A percentile compares a stretch with the other conserved stretches of the same genome.
Conservation (phyloP, 2,888 invertebrate genomes). For the Agriopis aurantiaria region DNA sequence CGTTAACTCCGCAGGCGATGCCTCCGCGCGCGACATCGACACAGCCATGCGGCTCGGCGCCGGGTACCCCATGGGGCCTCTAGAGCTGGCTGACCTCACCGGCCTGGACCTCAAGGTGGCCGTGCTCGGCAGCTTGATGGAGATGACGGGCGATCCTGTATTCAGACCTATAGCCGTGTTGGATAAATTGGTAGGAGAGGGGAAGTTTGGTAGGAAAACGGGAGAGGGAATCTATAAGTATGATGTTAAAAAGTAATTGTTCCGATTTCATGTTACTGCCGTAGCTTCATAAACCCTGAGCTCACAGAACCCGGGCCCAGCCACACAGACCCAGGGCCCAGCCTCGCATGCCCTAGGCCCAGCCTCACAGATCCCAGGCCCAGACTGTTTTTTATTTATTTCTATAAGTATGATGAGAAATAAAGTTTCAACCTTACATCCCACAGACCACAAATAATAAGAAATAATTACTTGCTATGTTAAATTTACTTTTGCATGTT, state of each 20-base stretch:
- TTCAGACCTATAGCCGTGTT: slow-evolving; percentile 84
- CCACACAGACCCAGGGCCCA: background rate
- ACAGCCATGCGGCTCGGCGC: slow-evolving; percentile 96
- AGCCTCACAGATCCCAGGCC: too few relatives aligned
- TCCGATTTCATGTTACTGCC: background rate
- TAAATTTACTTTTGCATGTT: too few relatives aligned
- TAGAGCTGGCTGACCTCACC: slow-evolving; percentile 94
- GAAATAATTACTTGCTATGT: too few relatives aligned
- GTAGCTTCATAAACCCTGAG: background rate
- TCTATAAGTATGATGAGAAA: too few relatives aligned
- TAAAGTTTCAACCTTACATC: too few relatives aligned
- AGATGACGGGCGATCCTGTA: slow-evolving; percentile 81
- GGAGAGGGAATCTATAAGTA: slow-evolving; percentile 94
- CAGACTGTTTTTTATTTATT: too few relatives aligned
- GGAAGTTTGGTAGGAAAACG: slow-evolving; percentile 91
- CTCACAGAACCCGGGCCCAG: too few relatives aligned
- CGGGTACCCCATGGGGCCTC: slow-evolving; percentile 96
- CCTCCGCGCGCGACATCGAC: slow-evolving; percentile 92
- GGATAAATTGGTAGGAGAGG: slow-evolving; percentile 89
- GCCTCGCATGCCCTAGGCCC: too few relatives aligned
- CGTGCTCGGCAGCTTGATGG: slow-evolving; percentile 87
- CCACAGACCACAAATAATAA: too few relatives aligned
- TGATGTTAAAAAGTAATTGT: slow-evolving; percentile 41
- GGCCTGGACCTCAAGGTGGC: slow-evolving; percentile 92
- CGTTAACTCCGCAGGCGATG: slow-evolving; percentile 83